These are phyloP conservation scores for Argentina silus DNA, from an alignment of 2,797 vertebrate genomes.

Conservation along the genomic window DNA sequence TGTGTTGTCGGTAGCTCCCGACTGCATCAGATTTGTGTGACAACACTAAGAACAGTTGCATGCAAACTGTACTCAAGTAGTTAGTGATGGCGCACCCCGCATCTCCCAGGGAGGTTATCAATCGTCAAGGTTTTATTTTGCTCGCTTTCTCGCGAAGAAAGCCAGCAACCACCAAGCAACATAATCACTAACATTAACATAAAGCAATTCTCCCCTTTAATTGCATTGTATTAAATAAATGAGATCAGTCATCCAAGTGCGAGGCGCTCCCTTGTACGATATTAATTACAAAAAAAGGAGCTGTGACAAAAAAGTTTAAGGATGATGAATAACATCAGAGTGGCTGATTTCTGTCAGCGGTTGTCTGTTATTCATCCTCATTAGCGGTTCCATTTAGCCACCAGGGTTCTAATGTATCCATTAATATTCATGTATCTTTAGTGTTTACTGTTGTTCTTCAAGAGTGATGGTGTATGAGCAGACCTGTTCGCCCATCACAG, in stretches of 20 bases:
- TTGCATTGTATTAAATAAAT: constrained; percentile 82
- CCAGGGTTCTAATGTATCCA: constrained; percentile 70
- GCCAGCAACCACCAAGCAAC: constrained; percentile 60
- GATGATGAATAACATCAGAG: constrained; percentile 80
- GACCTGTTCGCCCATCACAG: constrained; percentile 57
- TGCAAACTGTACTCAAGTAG: constrained; percentile 64
- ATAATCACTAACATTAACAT: constrained; percentile 77
- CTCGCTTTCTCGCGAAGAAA: constrained; percentile 65
- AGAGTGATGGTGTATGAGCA: constrained; percentile 64
- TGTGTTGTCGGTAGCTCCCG: neutral
- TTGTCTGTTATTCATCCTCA: constrained; percentile 82
- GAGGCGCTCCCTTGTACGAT: constrained; percentile 77
- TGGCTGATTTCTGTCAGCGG: constrained; percentile 68
- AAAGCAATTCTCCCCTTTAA: constrained; percentile 77
- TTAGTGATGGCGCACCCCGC: constrained; percentile 58
- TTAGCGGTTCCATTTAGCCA: constrained; percentile 76
- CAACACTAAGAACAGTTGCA: constrained; percentile 47
- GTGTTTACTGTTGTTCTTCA: constrained; percentile 72
- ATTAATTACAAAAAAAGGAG: constrained; percentile 81
- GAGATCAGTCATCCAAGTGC: constrained; percentile 79
- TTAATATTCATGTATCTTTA: constrained; percentile 82
- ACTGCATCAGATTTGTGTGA: constrained; percentile 48
- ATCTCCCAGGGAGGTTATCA: constrained; percentile 70
- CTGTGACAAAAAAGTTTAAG: constrained; percentile 77
- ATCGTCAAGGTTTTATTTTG: constrained; percentile 60